phyloP scores from a whole-genome alignment of 1,140 invertebrate species.

The Rhizoglyphus robini region DNA sequence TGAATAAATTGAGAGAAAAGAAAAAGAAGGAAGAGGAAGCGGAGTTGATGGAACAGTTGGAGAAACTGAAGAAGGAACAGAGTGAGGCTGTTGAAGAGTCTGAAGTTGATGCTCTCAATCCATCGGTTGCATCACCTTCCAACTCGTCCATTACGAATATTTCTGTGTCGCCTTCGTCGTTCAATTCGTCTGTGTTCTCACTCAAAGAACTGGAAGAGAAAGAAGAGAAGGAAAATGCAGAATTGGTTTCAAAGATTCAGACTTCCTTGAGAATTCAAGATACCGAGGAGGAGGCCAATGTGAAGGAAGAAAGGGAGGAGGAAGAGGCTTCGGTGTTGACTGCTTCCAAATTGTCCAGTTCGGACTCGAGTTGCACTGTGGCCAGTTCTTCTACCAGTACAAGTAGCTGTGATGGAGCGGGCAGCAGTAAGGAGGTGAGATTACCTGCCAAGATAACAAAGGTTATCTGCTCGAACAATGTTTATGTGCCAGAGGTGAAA shows the following conservation, averaged over 20 bases:
- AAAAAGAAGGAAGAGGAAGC: background rate
- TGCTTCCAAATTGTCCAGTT: too few relatives aligned
- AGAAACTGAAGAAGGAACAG: background rate
- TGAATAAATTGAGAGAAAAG: background rate
- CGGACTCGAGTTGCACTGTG: too few relatives aligned
- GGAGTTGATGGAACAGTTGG: background rate
- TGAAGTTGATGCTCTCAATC: too few relatives aligned
- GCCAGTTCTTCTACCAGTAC: background rate
- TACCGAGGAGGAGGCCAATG: background rate
- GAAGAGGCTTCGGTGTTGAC: too few relatives aligned
- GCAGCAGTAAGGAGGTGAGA: too few relatives aligned
- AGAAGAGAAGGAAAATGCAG: background rate
- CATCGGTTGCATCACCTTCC: too few relatives aligned
- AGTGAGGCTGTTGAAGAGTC: too few relatives aligned
- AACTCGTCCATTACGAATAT: too few relatives aligned
- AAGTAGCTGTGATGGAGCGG: background rate
- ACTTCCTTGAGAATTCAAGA: too few relatives aligned
- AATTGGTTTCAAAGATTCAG: too few relatives aligned
- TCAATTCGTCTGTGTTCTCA: background rate
- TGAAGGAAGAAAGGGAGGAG: background rate
- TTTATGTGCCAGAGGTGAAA: constrained; percentile 1
- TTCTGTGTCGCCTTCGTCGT: too few relatives aligned
- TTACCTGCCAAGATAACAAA: too few relatives aligned
- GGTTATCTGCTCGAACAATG: background rate
- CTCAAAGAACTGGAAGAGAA: background rate